Percentiles rank a stretch among this genome's conserved stretches.
phyloP scores from a whole-genome alignment of 2,797 vertebrate species.

The Eidolon dupreanum region DNA sequence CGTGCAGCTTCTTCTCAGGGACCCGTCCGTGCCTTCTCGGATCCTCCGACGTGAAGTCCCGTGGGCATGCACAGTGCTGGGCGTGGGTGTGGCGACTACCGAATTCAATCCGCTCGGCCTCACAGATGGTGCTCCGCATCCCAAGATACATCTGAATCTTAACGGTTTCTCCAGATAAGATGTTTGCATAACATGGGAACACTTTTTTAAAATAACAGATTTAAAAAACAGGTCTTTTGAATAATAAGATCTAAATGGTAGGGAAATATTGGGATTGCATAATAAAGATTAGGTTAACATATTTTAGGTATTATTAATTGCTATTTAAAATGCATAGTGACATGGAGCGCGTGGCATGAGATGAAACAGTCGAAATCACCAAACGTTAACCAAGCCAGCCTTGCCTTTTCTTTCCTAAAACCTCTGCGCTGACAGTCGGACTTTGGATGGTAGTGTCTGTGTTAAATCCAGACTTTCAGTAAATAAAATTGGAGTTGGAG shows the following conservation, averaged over 20 bases:
- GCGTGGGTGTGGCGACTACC: no score
- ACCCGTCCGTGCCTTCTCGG: background rate
- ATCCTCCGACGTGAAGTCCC: accelerated
- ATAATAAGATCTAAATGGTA: background rate
- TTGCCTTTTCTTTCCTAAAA: background rate
- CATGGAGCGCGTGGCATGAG: background rate
- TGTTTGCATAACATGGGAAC: background rate
- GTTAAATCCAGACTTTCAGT: background rate
- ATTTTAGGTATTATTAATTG: background rate
- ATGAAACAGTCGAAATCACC: background rate
- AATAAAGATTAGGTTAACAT: background rate
- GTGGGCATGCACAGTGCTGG: background rate
- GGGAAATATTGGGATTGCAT: background rate
- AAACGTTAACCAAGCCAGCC: background rate
- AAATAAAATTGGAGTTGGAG: background rate
- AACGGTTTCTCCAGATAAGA: background rate
- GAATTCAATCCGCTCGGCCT: no score
- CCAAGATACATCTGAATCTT: background rate
- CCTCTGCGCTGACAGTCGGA: background rate
- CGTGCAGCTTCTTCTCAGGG: background rate
- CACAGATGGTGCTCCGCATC: background rate
- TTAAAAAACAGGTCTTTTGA: background rate
- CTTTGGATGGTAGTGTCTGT: background rate
- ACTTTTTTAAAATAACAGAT: background rate
- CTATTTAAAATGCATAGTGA: background rate